These are phyloP conservation scores for Epinephelus fuscoguttatus DNA, from an alignment of 2,113 vertebrate genomes.

Conservation along the genomic window DNA sequence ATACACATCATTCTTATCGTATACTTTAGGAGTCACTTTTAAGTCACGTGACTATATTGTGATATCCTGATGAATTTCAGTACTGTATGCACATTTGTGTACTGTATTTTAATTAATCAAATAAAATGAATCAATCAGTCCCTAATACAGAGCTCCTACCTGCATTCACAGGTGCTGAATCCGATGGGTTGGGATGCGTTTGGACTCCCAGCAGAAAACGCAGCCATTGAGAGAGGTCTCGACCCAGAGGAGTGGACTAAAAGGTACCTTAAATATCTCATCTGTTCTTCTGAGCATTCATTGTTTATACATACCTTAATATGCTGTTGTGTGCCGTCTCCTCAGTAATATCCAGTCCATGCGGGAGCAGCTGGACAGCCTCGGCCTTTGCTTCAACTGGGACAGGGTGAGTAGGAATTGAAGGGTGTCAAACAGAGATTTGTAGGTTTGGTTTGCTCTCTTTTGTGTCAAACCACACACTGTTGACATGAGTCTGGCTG, in stretches of 20 bases:
- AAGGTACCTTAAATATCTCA: slow-evolving; percentile 80
- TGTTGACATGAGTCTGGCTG: slow-evolving; percentile 34
- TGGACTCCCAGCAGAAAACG: slow-evolving; percentile 97
- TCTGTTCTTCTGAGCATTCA: background rate
- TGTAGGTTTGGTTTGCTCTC: background rate
- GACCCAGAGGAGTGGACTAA: slow-evolving; percentile 95
- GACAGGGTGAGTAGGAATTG: slow-evolving; percentile 89
- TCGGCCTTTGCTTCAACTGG: slow-evolving; percentile 96
- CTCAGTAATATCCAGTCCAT: slow-evolving; percentile 94
- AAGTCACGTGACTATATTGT: no score
- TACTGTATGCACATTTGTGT: no score
- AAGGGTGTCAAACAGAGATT: background rate
- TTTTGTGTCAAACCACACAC: background rate
- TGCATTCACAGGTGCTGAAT: slow-evolving; percentile 90
- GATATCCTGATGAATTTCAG: no score
- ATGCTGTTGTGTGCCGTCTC: slow-evolving; percentile 50
- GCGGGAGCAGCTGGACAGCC: slow-evolving; percentile 91
- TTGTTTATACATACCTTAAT: background rate
- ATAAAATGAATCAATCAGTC: no score
- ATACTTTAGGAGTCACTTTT: no score
- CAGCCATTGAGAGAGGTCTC: slow-evolving; percentile 91
- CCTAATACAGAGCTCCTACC: background rate
- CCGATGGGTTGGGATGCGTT: slow-evolving; percentile 99
- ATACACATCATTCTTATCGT: no score
- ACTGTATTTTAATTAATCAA: no score